A percentile compares a stretch with the other conserved stretches of the same genome.
Evolutionary conservation across 2,113 vertebrate genomes (phyloP).

Genomic region (Hyla sarda): DNA sequence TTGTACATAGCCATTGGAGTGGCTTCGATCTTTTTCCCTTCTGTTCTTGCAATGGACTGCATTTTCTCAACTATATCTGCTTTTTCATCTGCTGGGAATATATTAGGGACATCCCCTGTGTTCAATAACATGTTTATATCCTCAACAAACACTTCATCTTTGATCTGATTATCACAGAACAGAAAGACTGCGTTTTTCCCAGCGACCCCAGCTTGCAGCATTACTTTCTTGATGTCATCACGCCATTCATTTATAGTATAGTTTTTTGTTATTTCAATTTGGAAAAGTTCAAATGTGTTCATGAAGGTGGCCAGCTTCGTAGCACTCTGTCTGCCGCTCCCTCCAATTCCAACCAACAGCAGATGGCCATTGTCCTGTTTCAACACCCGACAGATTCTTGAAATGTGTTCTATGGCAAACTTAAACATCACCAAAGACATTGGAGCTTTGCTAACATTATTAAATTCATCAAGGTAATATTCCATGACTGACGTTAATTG

Average conservation of each 20-base stretch:
- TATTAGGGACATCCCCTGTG: conserved; percentile 88
- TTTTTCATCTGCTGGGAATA: conserved; percentile 88
- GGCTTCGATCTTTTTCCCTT: conserved; percentile 81
- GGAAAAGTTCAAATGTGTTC: conserved; percentile 81
- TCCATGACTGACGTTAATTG: conserved; percentile 84
- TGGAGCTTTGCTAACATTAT: conserved; percentile 86
- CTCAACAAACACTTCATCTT: conserved; percentile 87
- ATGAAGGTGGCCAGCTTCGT: conserved; percentile 88
- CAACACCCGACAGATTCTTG: conserved; percentile 88
- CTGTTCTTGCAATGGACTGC: conserved; percentile 77
- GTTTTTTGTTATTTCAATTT: conserved; percentile 88
- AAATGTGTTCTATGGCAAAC: conserved; percentile 92
- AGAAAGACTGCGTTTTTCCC: conserved; percentile 82
- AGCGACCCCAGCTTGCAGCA: conserved; percentile 81
- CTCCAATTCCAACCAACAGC: conserved; percentile 86
- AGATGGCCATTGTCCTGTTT: conserved; percentile 90
- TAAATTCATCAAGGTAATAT: conserved; percentile 87
- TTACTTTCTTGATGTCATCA: conserved; percentile 87
- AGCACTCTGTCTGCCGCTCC: conserved; percentile 86
- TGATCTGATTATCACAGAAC: conserved; percentile 88
- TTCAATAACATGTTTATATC: conserved; percentile 93
- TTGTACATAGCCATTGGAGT: conserved; percentile 89
- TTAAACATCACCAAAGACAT: conserved; percentile 93
- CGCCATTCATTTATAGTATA: conserved; percentile 83
- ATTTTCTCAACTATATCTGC: conserved; percentile 88